These are phyloP conservation scores for Drosophila sp. DNA, from an alignment of 1,140 invertebrate genomes.

Conservation along the genomic window DNA sequence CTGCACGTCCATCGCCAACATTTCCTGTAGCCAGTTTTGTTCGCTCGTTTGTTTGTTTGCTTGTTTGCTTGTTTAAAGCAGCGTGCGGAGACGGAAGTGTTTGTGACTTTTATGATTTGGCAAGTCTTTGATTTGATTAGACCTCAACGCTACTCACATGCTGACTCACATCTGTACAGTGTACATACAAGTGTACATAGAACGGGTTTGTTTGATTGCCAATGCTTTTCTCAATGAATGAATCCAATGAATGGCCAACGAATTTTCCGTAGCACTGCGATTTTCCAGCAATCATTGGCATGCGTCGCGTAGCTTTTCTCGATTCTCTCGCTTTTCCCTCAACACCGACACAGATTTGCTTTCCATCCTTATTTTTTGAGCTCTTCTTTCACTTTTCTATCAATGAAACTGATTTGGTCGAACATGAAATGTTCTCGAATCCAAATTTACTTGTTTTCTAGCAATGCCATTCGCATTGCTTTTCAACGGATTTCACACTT, in stretches of 20 bases:
- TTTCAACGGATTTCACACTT: background rate
- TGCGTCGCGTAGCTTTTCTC: conserved; percentile 9
- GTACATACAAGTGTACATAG: background rate
- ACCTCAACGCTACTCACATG: conserved; percentile 31
- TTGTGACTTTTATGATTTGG: conserved; percentile 55
- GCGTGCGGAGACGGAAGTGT: conserved; percentile 55
- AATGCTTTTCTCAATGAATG: conserved; percentile 59
- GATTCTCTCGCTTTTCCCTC: conserved; percentile 5
- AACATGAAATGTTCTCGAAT: conserved; percentile 49
- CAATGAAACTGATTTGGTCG: conserved; percentile 65
- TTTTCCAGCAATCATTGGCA: conserved; percentile 9
- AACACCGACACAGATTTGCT: background rate
- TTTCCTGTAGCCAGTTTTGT: conserved; percentile 18
- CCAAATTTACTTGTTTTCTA: conserved; percentile 67
- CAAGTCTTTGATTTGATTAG: conserved; percentile 79
- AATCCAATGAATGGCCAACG: conserved; percentile 68
- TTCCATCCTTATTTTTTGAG: background rate
- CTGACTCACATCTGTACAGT: background rate
- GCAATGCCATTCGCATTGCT: conserved; percentile 32
- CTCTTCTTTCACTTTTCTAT: conserved; percentile 43
- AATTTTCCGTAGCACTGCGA: conserved; percentile 26
- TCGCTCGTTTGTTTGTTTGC: conserved; percentile 31
- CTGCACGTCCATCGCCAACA: conserved; percentile 8
- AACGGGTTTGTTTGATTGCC: conserved; percentile 54
- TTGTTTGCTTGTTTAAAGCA: conserved; percentile 30